phyloP scores from a whole-genome alignment of 2,113 vertebrate genomes.

The Oophaga pumilio region DNA sequence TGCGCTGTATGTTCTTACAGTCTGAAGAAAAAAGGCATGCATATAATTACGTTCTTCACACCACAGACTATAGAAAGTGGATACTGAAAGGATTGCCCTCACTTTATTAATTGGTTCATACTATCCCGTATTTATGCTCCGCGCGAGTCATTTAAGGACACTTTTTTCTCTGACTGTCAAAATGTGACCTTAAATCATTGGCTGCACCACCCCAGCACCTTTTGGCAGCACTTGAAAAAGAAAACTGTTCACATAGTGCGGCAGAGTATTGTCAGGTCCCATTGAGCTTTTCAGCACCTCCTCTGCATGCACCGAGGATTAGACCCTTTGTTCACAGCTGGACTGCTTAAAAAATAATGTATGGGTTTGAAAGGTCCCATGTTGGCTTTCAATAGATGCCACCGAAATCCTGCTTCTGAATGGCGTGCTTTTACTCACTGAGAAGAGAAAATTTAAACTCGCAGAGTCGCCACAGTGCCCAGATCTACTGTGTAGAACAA shows the following conservation, averaged over 20 bases:
- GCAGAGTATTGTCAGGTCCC: constrained; percentile 49
- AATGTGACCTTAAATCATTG: constrained; percentile 43
- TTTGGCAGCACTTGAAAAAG: constrained; percentile 49
- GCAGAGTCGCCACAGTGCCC: constrained; percentile 7
- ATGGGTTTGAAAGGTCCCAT: constrained; percentile 43
- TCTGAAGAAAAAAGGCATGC: constrained; percentile 33
- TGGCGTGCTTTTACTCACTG: constrained; percentile 3
- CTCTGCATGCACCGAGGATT: constrained; percentile 23
- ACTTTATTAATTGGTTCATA: constrained; percentile 48
- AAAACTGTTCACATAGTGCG: constrained; percentile 44
- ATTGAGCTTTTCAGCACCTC: constrained; percentile 35
- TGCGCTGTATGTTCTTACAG: constrained; percentile 23
- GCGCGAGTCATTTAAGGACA: constrained; percentile 38
- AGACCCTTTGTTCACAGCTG: constrained; percentile 35
- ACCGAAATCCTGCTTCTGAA: constrained; percentile 37
- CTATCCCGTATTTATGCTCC: constrained; percentile 12
- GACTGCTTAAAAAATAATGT: constrained; percentile 49
- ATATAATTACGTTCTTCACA: constrained; percentile 22
- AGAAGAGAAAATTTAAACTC: constrained; percentile 11
- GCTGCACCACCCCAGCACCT: constrained; percentile 42
- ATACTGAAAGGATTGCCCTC: constrained; percentile 37
- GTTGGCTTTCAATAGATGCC: constrained; percentile 48
- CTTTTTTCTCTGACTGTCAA: constrained; percentile 43
- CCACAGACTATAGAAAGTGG: constrained; percentile 27
- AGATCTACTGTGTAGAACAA: constrained; percentile 30